Evolutionary conservation across 2,113 vertebrate genomes (phyloP).

Genomic region (Regulus satrapa): DNA sequence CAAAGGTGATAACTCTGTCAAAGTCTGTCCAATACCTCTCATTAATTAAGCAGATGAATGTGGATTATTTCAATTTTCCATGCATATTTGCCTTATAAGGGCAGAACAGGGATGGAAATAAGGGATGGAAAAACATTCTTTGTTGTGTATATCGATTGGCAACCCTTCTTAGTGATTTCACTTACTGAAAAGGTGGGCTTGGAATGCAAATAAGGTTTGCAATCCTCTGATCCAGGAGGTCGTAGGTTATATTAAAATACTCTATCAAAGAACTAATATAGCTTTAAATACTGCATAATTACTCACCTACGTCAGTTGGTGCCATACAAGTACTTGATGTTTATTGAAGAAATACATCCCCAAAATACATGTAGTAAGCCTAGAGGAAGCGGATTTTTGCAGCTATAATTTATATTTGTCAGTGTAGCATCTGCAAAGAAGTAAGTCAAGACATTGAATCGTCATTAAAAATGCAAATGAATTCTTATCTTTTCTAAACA

Average conservation of each 20-base stretch:
- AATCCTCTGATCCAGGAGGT: not conserved
- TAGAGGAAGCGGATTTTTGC: conserved; percentile 18
- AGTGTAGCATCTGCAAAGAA: conserved; percentile 32
- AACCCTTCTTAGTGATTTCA: not conserved
- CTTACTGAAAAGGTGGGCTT: not conserved
- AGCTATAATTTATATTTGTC: conserved; percentile 37
- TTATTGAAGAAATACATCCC: not conserved
- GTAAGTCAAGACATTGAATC: conserved; percentile 32
- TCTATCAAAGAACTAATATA: not conserved
- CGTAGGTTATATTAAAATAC: not conserved
- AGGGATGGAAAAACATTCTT: not conserved
- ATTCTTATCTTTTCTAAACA: conserved; percentile 80
- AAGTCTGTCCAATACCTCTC: not conserved
- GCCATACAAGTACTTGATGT: not conserved
- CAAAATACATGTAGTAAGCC: not conserved
- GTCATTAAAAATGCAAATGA: conserved; percentile 82
- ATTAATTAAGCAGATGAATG: not conserved
- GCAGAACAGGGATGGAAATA: not conserved
- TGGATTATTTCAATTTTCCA: not conserved
- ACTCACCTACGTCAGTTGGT: not conserved
- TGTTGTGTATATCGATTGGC: not conserved
- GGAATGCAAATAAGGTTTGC: not conserved
- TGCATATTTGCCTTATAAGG: not conserved
- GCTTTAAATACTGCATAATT: not conserved
- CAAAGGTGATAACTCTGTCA: not conserved